Conservation (phyloP, 1,140 invertebrate species). For the Pectinophora gossypiella region DNA sequence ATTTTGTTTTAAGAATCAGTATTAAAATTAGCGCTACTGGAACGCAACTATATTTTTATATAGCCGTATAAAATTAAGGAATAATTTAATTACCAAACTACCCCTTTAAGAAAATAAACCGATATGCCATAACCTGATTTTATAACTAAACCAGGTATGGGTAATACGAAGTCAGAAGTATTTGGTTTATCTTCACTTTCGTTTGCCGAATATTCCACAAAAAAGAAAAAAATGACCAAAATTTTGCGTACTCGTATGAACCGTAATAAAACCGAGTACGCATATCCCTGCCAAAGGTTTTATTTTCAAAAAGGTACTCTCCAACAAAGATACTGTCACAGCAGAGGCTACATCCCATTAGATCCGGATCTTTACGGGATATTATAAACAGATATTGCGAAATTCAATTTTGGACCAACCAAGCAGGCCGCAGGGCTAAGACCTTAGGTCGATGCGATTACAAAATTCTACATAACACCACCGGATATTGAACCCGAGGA, state of each 20-base stretch:
- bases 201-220: no score
- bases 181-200: no score
- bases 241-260: not conserved
- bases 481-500: no score
- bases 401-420: slow-evolving; percentile 30
- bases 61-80: no score
- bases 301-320: slow-evolving; percentile 25
- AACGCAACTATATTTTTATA: no score
- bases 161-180: no score
- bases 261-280: not conserved
- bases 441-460: slow-evolving; percentile 22
- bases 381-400: slow-evolving; percentile 30
- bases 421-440: slow-evolving; percentile 20
- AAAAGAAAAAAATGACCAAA: not conserved
- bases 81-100: no score
- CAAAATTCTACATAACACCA: not conserved
- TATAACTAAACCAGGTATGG: no score
- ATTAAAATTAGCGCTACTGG: no score
- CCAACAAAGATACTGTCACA: slow-evolving; percentile 37
- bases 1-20: no score
- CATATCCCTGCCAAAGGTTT: not conserved
- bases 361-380: slow-evolving; percentile 37
- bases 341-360: slow-evolving; percentile 36
- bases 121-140: no score
- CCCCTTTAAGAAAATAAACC: no score